These are phyloP conservation scores for Spea hammondii DNA, from an alignment of 2,797 vertebrate species.

Conservation along the genomic window DNA sequence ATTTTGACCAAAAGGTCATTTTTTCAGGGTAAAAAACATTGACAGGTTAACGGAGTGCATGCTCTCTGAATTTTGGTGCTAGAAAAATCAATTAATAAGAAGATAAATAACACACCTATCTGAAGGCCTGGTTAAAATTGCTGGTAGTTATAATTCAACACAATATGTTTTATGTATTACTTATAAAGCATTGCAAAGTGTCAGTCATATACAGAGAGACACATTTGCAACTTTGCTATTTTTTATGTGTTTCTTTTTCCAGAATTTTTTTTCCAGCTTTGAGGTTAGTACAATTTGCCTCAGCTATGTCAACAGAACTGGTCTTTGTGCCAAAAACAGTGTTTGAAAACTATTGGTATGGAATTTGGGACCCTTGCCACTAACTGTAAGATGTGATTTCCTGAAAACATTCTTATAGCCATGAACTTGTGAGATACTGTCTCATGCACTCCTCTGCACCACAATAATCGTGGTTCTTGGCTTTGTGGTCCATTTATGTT, in stretches of 20 bases:
- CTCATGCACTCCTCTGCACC: conserved; percentile 21
- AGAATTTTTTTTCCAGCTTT: background rate
- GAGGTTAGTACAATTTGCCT: conserved; percentile 6
- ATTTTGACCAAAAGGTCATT: no score
- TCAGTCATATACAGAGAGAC: no score
- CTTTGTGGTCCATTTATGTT: background rate
- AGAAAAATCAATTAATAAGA: no score
- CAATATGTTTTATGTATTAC: no score
- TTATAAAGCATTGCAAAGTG: no score
- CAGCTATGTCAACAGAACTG: conserved; percentile 26
- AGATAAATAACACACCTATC: no score
- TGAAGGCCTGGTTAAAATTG: no score
- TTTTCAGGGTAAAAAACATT: no score
- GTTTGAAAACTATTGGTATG: conserved; percentile 22
- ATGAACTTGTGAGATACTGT: conserved; percentile 32
- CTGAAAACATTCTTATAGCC: conserved; percentile 24
- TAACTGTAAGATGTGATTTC: conserved; percentile 49
- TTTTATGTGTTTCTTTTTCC: conserved; percentile 1
- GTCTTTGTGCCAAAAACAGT: conserved; percentile 5
- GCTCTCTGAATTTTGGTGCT: no score
- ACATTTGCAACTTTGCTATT: background rate
- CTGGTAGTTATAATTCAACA: no score
- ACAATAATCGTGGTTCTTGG: conserved; percentile 13
- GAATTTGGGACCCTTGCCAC: conserved; percentile 45
- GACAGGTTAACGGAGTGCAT: no score